Base-by-base conservation (phyloP, 1,140 invertebrate species). In the Cotesia chilonis region DNA sequence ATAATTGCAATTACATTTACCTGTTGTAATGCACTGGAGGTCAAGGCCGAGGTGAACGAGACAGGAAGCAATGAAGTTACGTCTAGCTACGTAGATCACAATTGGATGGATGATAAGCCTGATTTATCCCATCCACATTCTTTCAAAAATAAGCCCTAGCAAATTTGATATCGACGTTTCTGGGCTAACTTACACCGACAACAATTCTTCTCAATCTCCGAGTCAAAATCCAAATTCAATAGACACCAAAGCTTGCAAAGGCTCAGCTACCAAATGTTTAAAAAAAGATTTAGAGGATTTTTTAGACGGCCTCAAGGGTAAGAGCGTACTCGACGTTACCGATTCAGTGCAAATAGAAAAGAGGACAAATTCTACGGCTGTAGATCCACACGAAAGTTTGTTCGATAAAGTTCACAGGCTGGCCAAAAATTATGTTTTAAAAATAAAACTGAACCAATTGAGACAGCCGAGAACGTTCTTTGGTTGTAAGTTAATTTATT, bases 391-490 rank as follows among this genome's bases (percentile, higher is more conserved):
- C 51, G 68, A 71, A 14, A 52, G 38, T 68, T 70, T 83, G 76
- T n/a, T 85, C 3, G 83, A 85, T 14, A 82, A 81, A 75, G 77
- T 86, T 68, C 79, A 81, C 37, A 83, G 79, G 73, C 84, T 81
- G 75, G 83, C 83, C 37, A 81, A 77, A 63, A 80, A 82, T 61
- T 82, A 87, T 73, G 79, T 83, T n/a, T 65, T 87, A 73, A 81
- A 82, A 75, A 83, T 87, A 72, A 81, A 77, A 37, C 55, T 86
- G 14, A 79, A 81, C 28, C 68, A 81, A 28, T 70, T 77, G 1
- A 79, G 79, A 70, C 80, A 79, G 10, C 80, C 84, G 37, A 84
- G 85, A 78, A 86, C 82, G n/a, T 87, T 87, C 70, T 87, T 87
- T 71, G 83, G 84, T 64, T 75, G 85, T 85, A 78, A 85, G 82